These are phyloP conservation scores for Sebastiscus tertius DNA, from an alignment of 2,797 vertebrate species.

Conservation along the genomic window DNA sequence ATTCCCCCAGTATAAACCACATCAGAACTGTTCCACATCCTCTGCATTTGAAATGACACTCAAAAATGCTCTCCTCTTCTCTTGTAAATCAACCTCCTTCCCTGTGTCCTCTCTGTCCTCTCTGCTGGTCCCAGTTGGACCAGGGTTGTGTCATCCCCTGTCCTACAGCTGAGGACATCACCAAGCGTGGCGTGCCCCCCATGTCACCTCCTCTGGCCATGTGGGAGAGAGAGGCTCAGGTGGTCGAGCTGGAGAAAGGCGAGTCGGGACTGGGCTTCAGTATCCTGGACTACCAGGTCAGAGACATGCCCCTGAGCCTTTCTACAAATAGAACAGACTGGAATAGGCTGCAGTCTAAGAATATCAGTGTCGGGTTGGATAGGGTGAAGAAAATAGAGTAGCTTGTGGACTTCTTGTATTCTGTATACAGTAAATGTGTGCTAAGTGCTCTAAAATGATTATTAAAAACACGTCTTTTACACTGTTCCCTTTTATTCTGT, in stretches of 20 bases:
- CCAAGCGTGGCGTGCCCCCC: slow-evolving; percentile 76
- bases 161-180: slow-evolving; percentile 79
- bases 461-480: not conserved
- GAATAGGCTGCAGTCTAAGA: slow-evolving; percentile 48
- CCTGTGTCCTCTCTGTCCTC: not conserved
- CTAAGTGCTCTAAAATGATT: not conserved
- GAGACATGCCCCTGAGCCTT: slow-evolving; percentile 55
- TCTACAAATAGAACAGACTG: slow-evolving; percentile 60
- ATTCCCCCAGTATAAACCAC: not conserved
- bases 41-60: not conserved
- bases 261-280: slow-evolving; percentile 95
- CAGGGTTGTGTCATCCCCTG: slow-evolving; percentile 75
- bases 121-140: slow-evolving; percentile 67
- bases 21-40: not conserved
- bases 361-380: slow-evolving; percentile 41
- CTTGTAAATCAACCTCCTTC: not conserved
- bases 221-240: slow-evolving; percentile 91
- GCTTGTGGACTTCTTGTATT: not conserved
- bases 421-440: not conserved
- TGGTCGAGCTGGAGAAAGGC: slow-evolving; percentile 91
- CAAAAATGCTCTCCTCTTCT: not conserved
- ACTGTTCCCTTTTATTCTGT: not conserved
- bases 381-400: slow-evolving; percentile 27
- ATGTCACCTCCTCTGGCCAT: slow-evolving; percentile 89
- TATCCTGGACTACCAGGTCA: slow-evolving; percentile 97